Evolutionary conservation across 2,797 vertebrate genomes (phyloP), one percentile per base, ranked within the genome.

Genomic region (Taeniopygia guttata): DNA sequence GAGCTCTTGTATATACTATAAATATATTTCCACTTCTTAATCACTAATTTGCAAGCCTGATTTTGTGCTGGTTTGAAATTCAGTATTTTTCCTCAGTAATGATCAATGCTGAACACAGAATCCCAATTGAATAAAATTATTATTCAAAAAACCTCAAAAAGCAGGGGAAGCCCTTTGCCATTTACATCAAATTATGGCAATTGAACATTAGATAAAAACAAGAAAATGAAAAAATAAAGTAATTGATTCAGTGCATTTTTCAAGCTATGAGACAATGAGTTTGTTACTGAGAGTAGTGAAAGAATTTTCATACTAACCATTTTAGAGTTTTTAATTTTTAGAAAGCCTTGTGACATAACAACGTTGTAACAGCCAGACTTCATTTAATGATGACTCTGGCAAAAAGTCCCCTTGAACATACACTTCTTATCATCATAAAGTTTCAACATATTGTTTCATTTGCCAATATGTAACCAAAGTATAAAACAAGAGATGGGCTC

Each of bases 151-250:
- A n/a, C 5, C 60, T 67, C 49, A 38, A 67, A 83, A 94, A 75
- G 25, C 46, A 58, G 51, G 51, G 55, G 66, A 93, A 87, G 54
- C 12, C 38, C 54, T 84, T 85, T 91, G 36, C 36, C 64, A 46
- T 89, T 87, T 93, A 62, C 32, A 73, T 89, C 58, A 89, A 95
- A 85, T 68, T 4, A 82, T 70, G 49, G n/a, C 54, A 87, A 52
- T 1, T 52, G 73, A 92, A 83, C 25, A 52, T 34, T 32, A 91
- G 32, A 89, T 63, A 81, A 95, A 85, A 91, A 82, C 25, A 60
- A 68, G 67, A 89, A 63, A 22, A 89, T 75, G 7, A 89, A 92
- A 85, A 84, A 66, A 64, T 29, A 45, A 78, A 76, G 34, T 19
- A 22, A 46, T 56, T 36, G 60, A 77, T 81, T 85, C 51, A 78